A percentile compares a stretch with the other conserved stretches of the same genome.
These are phyloP conservation scores for Gryon sp. DNA, from an alignment of 1,140 invertebrate species.

Conservation along the genomic window DNA sequence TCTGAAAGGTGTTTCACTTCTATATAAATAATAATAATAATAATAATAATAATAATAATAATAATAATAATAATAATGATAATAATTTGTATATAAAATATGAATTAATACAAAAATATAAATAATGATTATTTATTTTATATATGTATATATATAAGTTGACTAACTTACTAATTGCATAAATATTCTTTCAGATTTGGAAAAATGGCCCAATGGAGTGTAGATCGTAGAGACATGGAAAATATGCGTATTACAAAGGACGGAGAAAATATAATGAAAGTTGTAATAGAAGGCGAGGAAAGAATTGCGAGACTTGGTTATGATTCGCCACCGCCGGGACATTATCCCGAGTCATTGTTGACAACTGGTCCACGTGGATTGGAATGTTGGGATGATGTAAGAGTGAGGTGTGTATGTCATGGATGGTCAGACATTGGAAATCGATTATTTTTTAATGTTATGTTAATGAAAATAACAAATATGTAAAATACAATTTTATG, in stretches of 20 bases:
- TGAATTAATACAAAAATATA: too few relatives aligned
- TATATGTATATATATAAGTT: background rate
- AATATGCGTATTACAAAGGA: conserved; percentile 92
- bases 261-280: conserved; percentile 85
- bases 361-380: conserved; percentile 85
- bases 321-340: conserved; percentile 85
- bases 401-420: too few relatives aligned
- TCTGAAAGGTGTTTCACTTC: conserved; percentile 82
- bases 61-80: too few relatives aligned
- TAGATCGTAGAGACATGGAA: conserved; percentile 88
- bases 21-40: too few relatives aligned
- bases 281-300: conserved; percentile 85
- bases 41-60: too few relatives aligned
- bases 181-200: conserved; percentile 83
- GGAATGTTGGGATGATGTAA: conserved; percentile 90
- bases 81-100: too few relatives aligned
- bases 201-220: conserved; percentile 93
- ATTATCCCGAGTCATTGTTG: conserved; percentile 87
- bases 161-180: too few relatives aligned
- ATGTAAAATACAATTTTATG: background rate
- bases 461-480: background rate
- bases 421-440: too few relatives aligned
- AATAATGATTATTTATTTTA: conserved; percentile 28
- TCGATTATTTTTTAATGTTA: background rate
- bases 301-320: conserved; percentile 76